phyloP scores from a whole-genome alignment of 2,797 vertebrate genomes.

The Buceros bicornis region DNA sequence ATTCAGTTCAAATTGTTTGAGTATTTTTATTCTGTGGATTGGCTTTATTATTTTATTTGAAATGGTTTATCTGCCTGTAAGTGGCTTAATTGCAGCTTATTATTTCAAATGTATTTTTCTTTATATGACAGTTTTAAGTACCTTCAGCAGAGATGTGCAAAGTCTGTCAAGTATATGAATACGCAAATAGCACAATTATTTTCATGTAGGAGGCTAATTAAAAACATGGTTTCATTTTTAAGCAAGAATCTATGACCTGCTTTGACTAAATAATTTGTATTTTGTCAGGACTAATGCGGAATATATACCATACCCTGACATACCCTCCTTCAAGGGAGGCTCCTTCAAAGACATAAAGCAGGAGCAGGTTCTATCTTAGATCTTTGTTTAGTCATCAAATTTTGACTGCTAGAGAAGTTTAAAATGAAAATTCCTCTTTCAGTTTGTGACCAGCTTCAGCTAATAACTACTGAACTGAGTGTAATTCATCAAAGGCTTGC shows the following conservation, averaged over 20 bases:
- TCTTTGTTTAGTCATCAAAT: neutral
- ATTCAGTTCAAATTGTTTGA: neutral
- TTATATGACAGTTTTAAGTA: neutral
- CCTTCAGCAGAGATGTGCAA: neutral
- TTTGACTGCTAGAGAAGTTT: neutral
- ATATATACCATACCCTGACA: neutral
- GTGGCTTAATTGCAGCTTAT: neutral
- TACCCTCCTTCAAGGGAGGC: neutral
- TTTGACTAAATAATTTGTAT: neutral
- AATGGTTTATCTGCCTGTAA: neutral
- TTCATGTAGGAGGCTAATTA: neutral
- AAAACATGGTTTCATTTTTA: neutral
- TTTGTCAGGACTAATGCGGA: neutral
- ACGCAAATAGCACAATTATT: neutral
- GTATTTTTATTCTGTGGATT: neutral
- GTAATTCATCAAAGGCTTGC: neutral
- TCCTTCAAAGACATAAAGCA: neutral
- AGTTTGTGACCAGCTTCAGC: neutral
- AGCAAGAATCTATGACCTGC: neutral
- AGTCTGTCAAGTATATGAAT: neutral
- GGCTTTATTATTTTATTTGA: neutral
- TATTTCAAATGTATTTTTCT: neutral
- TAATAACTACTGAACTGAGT: neutral
- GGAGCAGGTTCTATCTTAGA: neutral
- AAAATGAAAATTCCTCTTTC: neutral